Conservation (phyloP, 2,113 vertebrate species). For the Corydoras maculifer region DNA sequence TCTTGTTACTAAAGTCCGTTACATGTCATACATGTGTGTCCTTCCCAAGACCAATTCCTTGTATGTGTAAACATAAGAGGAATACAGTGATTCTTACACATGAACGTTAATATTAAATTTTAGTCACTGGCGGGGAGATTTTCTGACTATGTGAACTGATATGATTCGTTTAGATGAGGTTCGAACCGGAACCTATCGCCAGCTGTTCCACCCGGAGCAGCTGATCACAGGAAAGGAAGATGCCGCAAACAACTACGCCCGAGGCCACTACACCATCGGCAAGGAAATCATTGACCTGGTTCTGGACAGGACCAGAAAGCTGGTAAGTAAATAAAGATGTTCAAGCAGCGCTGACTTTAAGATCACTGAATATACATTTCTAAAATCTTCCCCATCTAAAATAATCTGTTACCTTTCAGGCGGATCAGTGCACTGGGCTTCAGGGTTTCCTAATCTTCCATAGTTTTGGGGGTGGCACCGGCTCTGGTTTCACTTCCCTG, state of each 20-base stretch:
- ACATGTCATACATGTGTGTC: no score
- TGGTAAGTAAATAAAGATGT: neutral
- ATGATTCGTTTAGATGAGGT: conserved; percentile 56
- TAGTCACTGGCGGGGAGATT: neutral
- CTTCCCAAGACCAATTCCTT: no score
- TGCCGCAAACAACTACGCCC: conserved; percentile 63
- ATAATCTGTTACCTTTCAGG: neutral
- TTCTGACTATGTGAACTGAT: neutral
- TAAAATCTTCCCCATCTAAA: neutral
- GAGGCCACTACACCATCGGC: neutral
- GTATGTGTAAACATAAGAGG: no score
- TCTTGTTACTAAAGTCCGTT: no score
- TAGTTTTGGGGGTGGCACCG: neutral
- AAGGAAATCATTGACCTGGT: neutral
- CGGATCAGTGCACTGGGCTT: neutral
- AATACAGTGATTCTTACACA: no score
- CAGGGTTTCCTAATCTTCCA: neutral
- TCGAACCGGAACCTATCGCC: conserved; percentile 60
- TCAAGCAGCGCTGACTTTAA: neutral
- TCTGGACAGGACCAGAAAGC: neutral
- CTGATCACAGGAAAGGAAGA: conserved; percentile 67
- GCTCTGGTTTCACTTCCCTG: neutral
- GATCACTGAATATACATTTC: neutral
- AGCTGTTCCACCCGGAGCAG: conserved; percentile 65
- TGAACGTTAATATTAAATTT: neutral